Evolutionary conservation across 1,140 invertebrate genomes (phyloP).

Genomic region (Cotesia chilonis): DNA sequence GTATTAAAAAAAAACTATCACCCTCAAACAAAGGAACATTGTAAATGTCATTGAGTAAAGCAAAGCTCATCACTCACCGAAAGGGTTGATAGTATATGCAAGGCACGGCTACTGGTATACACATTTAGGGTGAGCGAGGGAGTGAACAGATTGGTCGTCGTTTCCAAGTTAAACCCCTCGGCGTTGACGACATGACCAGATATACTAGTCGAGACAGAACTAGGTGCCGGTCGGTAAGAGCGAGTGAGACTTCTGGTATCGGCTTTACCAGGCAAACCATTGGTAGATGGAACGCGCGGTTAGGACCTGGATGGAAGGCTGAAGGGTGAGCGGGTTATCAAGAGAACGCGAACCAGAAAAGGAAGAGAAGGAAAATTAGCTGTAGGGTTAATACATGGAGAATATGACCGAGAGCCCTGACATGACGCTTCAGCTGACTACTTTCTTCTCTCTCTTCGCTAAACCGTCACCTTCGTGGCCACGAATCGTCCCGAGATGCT

Average conservation of each 20-base stretch:
- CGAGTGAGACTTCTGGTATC: no score
- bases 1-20: not conserved
- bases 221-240: not conserved
- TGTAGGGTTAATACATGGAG: constrained; percentile 5
- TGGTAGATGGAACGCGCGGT: not conserved
- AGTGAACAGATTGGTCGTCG: constrained; percentile 55
- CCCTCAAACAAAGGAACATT: not conserved
- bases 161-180: constrained; percentile 51
- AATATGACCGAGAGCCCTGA: constrained; percentile 15
- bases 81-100: constrained; percentile 37
- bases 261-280: no score
- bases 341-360: constrained; percentile 6
- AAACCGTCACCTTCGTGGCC: not conserved
- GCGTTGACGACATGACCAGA: constrained; percentile 44
- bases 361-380: constrained; percentile 3
- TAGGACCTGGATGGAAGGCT: not conserved
- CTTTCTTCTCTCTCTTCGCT: not conserved
- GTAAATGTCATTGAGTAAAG: constrained; percentile 6
- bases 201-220: not conserved
- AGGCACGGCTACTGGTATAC: constrained; percentile 34
- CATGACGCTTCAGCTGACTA: not conserved
- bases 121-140: constrained; percentile 11
- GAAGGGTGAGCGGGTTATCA: not conserved
- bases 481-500: constrained; percentile 3
- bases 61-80: constrained; percentile 23